Evolutionary conservation across 1,140 invertebrate species (phyloP).

Genomic region (Saccostrea echinata): DNA sequence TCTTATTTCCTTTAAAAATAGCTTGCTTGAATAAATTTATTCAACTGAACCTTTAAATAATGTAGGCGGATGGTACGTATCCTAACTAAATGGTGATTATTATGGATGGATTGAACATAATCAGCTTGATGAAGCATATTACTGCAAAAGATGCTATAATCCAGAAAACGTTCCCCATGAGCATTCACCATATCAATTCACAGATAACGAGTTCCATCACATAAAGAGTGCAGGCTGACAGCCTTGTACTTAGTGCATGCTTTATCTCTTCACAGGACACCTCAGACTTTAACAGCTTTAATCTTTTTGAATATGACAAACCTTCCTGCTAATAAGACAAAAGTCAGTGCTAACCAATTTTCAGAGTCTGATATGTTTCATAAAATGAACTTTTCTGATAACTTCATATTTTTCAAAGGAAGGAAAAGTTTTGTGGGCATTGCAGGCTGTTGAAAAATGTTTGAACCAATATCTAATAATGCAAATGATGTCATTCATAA

Average conservation of each 20-base stretch:
- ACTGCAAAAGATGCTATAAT: not conserved
- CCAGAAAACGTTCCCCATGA: not conserved
- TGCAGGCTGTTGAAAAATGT: no score
- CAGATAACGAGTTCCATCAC: constrained; percentile 9
- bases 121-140: not conserved
- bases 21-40: constrained; percentile 12
- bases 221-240: not conserved
- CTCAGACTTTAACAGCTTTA: no score
- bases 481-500: no score
- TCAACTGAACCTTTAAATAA: not conserved
- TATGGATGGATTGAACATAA: not conserved
- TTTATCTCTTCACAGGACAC: not conserved
- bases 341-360: no score
- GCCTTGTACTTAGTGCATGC: not conserved
- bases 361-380: no score
- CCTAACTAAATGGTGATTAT: not conserved
- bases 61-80: not conserved
- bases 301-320: no score
- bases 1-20: not conserved
- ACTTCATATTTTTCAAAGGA: no score
- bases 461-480: no score
- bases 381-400: no score
- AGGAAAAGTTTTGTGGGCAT: no score
- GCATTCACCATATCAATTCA: not conserved
- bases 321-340: no score